Evolutionary conservation across 2,888 invertebrate species (phyloP), one percentile per base, ranked within the genome.

Genomic region (Chymomyza procnemis): DNA sequence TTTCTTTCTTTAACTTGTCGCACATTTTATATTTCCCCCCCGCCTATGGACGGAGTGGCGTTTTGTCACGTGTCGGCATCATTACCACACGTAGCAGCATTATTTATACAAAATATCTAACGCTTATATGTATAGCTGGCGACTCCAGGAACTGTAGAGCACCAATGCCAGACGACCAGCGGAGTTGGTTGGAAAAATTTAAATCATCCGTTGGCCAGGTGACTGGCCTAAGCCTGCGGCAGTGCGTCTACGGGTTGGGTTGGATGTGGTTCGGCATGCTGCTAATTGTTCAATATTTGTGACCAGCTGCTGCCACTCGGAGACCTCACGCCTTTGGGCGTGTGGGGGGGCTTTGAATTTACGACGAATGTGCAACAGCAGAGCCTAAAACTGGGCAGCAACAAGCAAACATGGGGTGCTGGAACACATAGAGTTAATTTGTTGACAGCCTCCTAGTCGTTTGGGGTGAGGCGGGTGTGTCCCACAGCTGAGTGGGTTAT

Each of bases 21-120:
- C 26, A 26, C 26, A 26, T 26, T 26, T 26, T 26, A 26, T 26
- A 26, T 8, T 26, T 26, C 26, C 26, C 2, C 26, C 26, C 26
- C 26, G 4, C 5, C 46, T 5, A 46, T 52, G 9, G 34, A 21
- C 18, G 16, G 64, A 62, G 61, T 75, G 34, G 79, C 78, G 87
- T 84, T 88, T 88, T 81, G 90, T 90, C 89, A 89, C 90, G 89
- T 89, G 89, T 88, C 85, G 84, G 81, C 88, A 84, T 89, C 89
- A 90, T 89, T 89, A 89, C 88, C 71, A 81, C 90, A 89, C 89
- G 89, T 89, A 89, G 81, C 88, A 80, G 80, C 81, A 81, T 84
- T 89, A 84, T 89, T 87, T 89, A 87, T 83, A 80, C 73, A 85
- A 85, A 85, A 84, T 84, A 78, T 84, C 76, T 78, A 81, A 78